phyloP scores from a whole-genome alignment of 2,113 vertebrate species.

The Silurus meridionalis region DNA sequence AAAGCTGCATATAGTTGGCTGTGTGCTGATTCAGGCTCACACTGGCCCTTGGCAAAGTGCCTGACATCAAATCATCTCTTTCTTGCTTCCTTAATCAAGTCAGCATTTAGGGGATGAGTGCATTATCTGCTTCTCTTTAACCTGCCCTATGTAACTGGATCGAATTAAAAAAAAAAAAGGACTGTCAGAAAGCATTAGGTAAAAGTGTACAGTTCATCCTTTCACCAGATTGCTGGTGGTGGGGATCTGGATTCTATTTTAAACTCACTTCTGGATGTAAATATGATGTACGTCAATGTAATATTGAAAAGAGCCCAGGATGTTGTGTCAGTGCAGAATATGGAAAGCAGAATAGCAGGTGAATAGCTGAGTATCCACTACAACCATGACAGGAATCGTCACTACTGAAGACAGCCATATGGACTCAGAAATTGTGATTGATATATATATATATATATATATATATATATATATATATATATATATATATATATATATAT shows the following conservation, averaged over 20 bases:
- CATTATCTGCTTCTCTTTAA: conserved; percentile 46
- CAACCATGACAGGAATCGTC: background rate
- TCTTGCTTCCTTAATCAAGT: conserved; percentile 27
- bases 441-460: no score
- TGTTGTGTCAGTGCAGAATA: background rate
- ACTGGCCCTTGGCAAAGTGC: background rate
- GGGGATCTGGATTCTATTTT: conserved; percentile 9
- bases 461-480: no score
- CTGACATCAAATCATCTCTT: conserved; percentile 8
- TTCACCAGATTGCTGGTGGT: background rate
- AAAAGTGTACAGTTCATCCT: conserved; percentile 1
- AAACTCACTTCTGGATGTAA: background rate
- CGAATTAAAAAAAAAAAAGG: background rate
- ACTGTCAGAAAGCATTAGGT: conserved; percentile 31
- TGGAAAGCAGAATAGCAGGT: background rate
- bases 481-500: no score
- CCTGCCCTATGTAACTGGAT: conserved; percentile 32
- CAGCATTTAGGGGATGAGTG: conserved; percentile 25
- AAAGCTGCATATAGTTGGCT: conserved; percentile 2
- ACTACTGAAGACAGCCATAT: no score
- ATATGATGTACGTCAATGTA: background rate
- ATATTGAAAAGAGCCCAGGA: background rate
- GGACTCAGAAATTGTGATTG: no score
- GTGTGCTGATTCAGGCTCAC: conserved; percentile 24
- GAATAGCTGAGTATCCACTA: background rate